A percentile compares a stretch with the other conserved stretches of the same genome.
Conservation (phyloP, 2,113 vertebrate species). For the Rousettus leschenaultii region DNA sequence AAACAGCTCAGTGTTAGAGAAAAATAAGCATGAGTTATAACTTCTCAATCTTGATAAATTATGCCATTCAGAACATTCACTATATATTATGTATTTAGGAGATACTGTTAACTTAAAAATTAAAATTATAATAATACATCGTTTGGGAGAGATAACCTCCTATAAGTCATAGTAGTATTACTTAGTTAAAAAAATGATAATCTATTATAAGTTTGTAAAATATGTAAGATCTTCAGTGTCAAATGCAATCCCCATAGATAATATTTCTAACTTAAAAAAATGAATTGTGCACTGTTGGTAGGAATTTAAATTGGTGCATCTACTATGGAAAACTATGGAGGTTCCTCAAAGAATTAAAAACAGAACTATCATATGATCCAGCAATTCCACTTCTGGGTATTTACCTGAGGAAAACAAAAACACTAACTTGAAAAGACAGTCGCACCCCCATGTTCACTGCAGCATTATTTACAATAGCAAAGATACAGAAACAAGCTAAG, state of each 20-base stretch:
- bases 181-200: slow-evolving; percentile 47
- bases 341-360: background rate
- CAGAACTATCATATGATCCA: background rate
- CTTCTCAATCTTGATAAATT: slow-evolving; percentile 62
- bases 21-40: slow-evolving; percentile 62
- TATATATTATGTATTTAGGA: slow-evolving; percentile 52
- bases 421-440: background rate
- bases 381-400: background rate
- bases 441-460: background rate
- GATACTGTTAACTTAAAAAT: slow-evolving; percentile 66
- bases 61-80: slow-evolving; percentile 29
- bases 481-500: background rate
- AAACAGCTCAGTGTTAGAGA: slow-evolving; percentile 50
- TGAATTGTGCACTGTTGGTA: background rate
- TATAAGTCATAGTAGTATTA: slow-evolving; percentile 35
- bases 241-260: slow-evolving; percentile 14
- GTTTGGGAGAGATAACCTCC: slow-evolving; percentile 50
- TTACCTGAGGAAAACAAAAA: background rate
- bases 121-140: slow-evolving; percentile 64
- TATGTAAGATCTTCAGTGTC: background rate
- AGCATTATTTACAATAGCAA: background rate
- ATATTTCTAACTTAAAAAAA: slow-evolving; percentile 21
- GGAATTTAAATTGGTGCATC: background rate
- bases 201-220: slow-evolving; percentile 43
- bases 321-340: background rate